A percentile compares a stretch with the other conserved stretches of the same genome.
Evolutionary conservation across 2,113 vertebrate species (phyloP).

Genomic region (Ploceus nigricollis): DNA sequence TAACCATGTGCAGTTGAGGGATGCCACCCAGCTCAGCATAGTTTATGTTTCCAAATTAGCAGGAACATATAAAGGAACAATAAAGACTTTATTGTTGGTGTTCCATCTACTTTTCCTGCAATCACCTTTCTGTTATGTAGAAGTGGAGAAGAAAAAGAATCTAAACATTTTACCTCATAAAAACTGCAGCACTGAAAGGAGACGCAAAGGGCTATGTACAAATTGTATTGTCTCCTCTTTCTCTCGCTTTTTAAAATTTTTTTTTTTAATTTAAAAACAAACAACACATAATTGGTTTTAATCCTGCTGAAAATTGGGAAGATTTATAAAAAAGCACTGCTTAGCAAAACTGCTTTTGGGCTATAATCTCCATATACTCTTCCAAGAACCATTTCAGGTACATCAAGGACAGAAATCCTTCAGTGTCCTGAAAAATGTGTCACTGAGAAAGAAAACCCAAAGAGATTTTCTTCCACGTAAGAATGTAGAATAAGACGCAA

Average conservation of each 20-base stretch:
- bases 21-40: background rate
- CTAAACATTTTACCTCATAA: background rate
- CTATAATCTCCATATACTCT: background rate
- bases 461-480: background rate
- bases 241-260: rapidly evolving
- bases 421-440: background rate
- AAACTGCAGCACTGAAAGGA: background rate
- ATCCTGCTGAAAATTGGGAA: slow-evolving; percentile 7
- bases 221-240: background rate
- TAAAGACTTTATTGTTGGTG: background rate
- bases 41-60: background rate
- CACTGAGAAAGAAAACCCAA: background rate
- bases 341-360: background rate
- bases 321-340: background rate
- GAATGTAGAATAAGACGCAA: background rate
- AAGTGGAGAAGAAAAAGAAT: background rate
- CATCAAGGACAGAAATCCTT: background rate
- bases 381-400: background rate
- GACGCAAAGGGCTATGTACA: rapidly evolving
- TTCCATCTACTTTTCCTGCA: background rate
- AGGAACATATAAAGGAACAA: too few species aligned
- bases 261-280: background rate
- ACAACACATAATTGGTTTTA: background rate
- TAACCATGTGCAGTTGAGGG: background rate
- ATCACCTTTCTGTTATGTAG: background rate